Evolutionary conservation across 2,797 vertebrate species (phyloP), one percentile per base, ranked within the genome.

Genomic region (Microctenopoma stevenorrisi): DNA sequence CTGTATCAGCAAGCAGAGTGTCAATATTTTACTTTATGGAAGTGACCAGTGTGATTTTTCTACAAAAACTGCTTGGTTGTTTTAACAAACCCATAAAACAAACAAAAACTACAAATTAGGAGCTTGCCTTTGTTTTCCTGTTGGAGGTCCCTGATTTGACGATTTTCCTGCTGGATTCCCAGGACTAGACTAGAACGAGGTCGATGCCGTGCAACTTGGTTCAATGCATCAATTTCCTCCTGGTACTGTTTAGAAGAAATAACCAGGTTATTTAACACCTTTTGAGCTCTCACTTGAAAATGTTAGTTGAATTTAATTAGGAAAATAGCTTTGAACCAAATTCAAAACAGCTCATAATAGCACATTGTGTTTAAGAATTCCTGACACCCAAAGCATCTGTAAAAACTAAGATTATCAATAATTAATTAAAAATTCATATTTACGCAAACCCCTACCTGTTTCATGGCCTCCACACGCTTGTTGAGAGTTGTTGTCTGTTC

Each of bases 151-250:
- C 98, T 91, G 73, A 99, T 99, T 80, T 99, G 98, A 54, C 97
- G 94, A 89, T 99, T 99, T 87, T 99, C 98, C 83, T 99, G 98
- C 67, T 99, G 98, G 82, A 99, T 99, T 62, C 98, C 96, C 89
- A 99, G 92, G 7, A 99, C 97, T 68, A 99, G 92, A 0, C 96
- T 96, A 59, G 98, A 99, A 4, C 97, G 95, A 44, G 98, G 98
- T 42, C 98, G 94, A 86, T 99, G 98, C 85, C 98, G 95, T 47
- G 98, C 98, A 40, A 99, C 97, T 92, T 97, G 96, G 86, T 99
- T 99, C 70, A 99, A 89, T 63, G 96, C 90, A 78, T 98, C 97
- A 74, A 99, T 97, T 93, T 99, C 97, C 74, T 99, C 97, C 85
- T 99, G 98, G 82, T 99, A 99, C 98, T 99, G 86, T 28, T 11